Conservation (phyloP, 2,797 vertebrate genomes). For the Remorina albescens region DNA sequence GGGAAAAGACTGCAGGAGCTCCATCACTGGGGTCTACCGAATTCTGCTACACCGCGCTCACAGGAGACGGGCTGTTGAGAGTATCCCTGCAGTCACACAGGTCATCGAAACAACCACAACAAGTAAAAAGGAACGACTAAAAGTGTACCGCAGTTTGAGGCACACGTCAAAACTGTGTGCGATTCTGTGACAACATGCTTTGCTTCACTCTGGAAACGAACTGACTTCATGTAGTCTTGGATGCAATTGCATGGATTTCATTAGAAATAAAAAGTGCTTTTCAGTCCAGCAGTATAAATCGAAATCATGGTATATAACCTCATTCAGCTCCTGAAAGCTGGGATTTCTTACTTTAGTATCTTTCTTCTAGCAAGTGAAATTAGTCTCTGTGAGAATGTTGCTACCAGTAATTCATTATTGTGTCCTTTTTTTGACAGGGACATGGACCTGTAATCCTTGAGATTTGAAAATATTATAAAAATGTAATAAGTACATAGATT, state of each 20-base stretch:
- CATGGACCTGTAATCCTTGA: slow-evolving; percentile 20
- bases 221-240: slow-evolving; percentile 23
- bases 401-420: slow-evolving; percentile 26
- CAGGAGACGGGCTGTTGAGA: slow-evolving; percentile 88
- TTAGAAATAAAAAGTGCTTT: slow-evolving; percentile 53
- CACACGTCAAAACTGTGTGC: slow-evolving; percentile 96
- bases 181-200: slow-evolving; percentile 88
- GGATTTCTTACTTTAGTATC: slow-evolving; percentile 58
- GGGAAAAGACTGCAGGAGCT: slow-evolving; percentile 91
- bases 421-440: slow-evolving; percentile 46
- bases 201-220: slow-evolving; percentile 16
- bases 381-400: slow-evolving; percentile 77
- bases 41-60: slow-evolving; percentile 94
- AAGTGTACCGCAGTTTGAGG: slow-evolving; percentile 86
- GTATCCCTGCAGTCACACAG: slow-evolving; percentile 82
- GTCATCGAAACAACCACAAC: slow-evolving; percentile 66
- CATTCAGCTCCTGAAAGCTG: slow-evolving; percentile 56
- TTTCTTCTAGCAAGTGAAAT: slow-evolving; percentile 59
- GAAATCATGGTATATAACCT: slow-evolving; percentile 30
- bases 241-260: slow-evolving; percentile 59
- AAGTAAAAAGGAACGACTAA: slow-evolving; percentile 84
- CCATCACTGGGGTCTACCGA: slow-evolving; percentile 93
- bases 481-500: slow-evolving; percentile 30
- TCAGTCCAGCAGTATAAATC: slow-evolving; percentile 53
- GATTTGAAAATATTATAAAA: slow-evolving; percentile 27